These are phyloP conservation scores for Chiridota heheva DNA, from an alignment of 35 echinoderm and acorn worm species.

Conservation along the genomic window DNA sequence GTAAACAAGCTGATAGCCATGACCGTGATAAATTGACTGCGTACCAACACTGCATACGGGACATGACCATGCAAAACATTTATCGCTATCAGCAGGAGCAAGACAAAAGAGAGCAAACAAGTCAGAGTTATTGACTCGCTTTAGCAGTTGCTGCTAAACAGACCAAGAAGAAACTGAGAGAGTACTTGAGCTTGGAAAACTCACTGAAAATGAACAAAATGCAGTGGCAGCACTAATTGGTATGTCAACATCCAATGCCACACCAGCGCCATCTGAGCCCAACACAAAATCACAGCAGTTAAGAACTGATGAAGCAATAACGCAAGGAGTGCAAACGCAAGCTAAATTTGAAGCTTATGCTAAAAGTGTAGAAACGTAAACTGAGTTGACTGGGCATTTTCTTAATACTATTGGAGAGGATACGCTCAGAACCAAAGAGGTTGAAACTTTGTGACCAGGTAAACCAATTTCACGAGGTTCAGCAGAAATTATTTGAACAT, in stretches of 20 bases:
- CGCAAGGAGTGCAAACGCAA: no score
- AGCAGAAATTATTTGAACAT: not conserved
- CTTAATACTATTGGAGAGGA: not conserved
- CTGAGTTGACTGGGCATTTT: constrained; percentile 19
- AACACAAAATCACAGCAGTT: no score
- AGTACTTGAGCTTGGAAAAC: not conserved
- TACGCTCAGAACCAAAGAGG: constrained; percentile 2
- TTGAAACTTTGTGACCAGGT: not conserved
- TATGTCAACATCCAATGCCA: not conserved
- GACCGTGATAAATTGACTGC: not conserved
- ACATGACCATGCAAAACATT: not conserved
- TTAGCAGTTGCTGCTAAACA: not conserved
- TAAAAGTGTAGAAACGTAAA: no score
- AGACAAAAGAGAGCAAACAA: not conserved
- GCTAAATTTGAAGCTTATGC: no score
- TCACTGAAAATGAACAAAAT: not conserved
- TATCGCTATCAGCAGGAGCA: not conserved
- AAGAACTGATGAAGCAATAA: not conserved
- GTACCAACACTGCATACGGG: not conserved
- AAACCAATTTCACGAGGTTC: constrained; percentile 1
- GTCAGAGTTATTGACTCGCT: no score
- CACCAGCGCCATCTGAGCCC: not conserved
- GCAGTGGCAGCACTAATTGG: not conserved
- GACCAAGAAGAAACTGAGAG: not conserved
- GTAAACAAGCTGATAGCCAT: not conserved